Evolutionary conservation across 2,888 invertebrate genomes (phyloP), one percentile per base, ranked within the genome.

Genomic region (Luffia ferchaultella): DNA sequence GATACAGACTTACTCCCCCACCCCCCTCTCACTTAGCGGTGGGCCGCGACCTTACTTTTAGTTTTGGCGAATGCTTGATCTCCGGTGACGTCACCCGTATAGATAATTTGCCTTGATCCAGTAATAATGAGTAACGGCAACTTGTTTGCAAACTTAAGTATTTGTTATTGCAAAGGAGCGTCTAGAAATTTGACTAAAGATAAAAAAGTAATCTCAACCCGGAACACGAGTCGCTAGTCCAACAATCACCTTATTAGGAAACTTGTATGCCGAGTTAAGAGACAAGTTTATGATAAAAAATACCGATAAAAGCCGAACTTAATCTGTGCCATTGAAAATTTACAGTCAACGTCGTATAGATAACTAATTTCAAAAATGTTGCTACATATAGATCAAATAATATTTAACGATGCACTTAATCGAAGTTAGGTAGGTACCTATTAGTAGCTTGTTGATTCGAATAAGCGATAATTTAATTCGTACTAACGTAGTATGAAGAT

Each of bases 41-140:
- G 30, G 30, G 30, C 30, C 30, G 30, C 30, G 73, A 68, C 72
- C 75, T 76, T 70, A 69, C 64, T 58, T 66, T 62, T 62, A 62
- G 62, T 70, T 67, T 69, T 67, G 64, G 67, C 63, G 60, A 57
- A 60, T 60, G 62, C 67, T 68, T 62, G 60, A 62, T 65, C 60
- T 62, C 60, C 58, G 43, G 17, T 42, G 16, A 42, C 30, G 30
- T 30, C 30, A 30, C 12, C 30, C 12, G 12, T 30, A 62, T 66
- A 69, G 70, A 69, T 64, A 69, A 64, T 61, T 71, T 57, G 61
- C 73, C 74, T 77, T 76, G 73, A 68, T 74, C 66, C 64, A 64
- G 57, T 65, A 69, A 58, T 61, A 60, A 57, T 57, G n/a, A 45
- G 50, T 50, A 46, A 50, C 45, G 45, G 46, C 40, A 16, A 45